These are phyloP conservation scores for Tenualosa thibaudeaui DNA, from an alignment of 2,797 vertebrate genomes.

Conservation along the genomic window DNA sequence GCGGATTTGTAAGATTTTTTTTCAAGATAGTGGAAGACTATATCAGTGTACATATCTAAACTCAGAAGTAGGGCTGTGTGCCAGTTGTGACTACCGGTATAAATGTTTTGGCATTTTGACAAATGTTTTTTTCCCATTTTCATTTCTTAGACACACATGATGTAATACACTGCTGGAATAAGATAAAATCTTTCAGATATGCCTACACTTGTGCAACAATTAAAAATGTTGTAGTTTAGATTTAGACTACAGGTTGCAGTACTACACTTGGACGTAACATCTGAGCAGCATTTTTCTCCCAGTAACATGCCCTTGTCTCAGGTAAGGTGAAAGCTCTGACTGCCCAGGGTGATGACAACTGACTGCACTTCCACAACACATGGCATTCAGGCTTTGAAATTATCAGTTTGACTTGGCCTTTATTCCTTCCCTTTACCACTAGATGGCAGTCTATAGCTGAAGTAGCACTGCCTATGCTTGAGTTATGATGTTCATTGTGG, in stretches of 20 bases:
- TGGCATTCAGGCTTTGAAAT: background rate
- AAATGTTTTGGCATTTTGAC: background rate
- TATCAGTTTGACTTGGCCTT: background rate
- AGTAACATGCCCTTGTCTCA: background rate
- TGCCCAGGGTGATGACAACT: background rate
- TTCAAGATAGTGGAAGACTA: background rate
- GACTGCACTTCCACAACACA: background rate
- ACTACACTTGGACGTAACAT: background rate
- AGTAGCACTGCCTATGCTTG: too few relatives aligned
- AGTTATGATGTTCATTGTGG: background rate
- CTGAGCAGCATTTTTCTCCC: background rate
- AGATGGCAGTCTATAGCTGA: background rate
- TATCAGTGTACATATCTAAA: background rate
- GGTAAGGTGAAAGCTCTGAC: background rate
- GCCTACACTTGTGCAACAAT: background rate
- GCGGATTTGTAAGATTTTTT: background rate
- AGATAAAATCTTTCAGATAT: background rate
- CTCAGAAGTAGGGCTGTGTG: background rate
- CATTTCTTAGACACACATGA: background rate
- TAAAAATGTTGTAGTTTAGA: background rate
- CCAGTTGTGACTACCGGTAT: background rate
- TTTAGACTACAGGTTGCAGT: background rate
- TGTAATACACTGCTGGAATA: background rate
- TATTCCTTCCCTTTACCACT: background rate
- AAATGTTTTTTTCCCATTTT: background rate